Evolutionary conservation across 2,797 vertebrate genomes (phyloP).

Genomic region (Acipenser oxyrinchus): DNA sequence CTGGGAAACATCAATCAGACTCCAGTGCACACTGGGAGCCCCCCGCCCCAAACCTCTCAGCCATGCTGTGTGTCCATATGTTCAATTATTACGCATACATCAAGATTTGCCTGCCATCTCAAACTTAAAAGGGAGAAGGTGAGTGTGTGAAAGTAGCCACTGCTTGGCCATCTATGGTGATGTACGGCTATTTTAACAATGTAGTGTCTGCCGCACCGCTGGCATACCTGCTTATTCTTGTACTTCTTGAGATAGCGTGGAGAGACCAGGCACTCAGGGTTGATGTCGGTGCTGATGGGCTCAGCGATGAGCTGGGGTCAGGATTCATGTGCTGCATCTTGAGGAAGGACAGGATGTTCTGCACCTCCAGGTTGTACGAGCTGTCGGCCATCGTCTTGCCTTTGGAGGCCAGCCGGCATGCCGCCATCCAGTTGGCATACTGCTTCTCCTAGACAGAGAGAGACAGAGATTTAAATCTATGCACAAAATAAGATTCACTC

Average conservation of each 20-base stretch:
- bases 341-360: conserved; percentile 96
- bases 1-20: conserved; percentile 42
- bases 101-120: not conserved
- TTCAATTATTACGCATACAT: not conserved
- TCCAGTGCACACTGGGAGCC: conserved; percentile 2
- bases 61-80: not conserved
- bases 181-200: not conserved
- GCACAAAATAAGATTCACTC: no score
- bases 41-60: conserved; percentile 17
- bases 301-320: conserved; percentile 85
- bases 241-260: conserved; percentile 96
- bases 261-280: conserved; percentile 91
- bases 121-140: not conserved
- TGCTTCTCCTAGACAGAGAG: conserved; percentile 78
- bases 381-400: conserved; percentile 99
- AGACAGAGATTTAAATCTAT: not conserved
- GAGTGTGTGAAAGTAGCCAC: not conserved
- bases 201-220: not conserved
- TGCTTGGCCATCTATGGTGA: not conserved
- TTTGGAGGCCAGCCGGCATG: conserved; percentile 92
- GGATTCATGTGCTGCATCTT: conserved; percentile 99
- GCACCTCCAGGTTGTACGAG: conserved; percentile 91
- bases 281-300: conserved; percentile 87
- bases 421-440: conserved; percentile 98
- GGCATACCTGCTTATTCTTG: conserved; percentile 91